Base-by-base conservation (phyloP, 35 echinoderm and acorn worm genomes). In the Eucidaris tribuloides region DNA sequence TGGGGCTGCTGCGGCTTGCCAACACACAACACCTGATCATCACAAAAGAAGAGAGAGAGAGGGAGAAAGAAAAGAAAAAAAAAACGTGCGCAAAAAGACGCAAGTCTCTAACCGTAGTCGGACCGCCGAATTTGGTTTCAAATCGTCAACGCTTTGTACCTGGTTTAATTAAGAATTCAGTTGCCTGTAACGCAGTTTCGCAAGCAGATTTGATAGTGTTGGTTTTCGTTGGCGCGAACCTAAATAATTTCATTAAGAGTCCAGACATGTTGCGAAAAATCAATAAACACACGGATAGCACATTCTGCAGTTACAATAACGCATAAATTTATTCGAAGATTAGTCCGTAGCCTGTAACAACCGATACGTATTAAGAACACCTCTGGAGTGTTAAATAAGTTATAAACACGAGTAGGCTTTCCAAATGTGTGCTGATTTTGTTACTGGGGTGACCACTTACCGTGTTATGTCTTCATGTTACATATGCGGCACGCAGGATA, bases 401-500 rank as follows among this genome's bases (percentile, higher is more conserved):
- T 34, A 64, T 15, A 34, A 64, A 15, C 24, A 17, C 22, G 57
- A 60, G 37, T 0, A 40, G 28, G 24, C 68, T 44, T 44, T 9
- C 3, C 38, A 74, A 74, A 33, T 42, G 68, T 41, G 14, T 74
- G 29, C 27, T 44, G 68, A 74, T 74, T 41, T 44, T 4, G 68
- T 44, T 44, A 74, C 68, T 33, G 68, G n/a, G 41, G 68, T 74
- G 68, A 74, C 68, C 68, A 74, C 68, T 74, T 74, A 35, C 38
- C 68, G 37, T 44, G 36, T 74, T 2, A 7, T 43, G 35, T 74
- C 68, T 74, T 74, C 68, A 74, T 44, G n/a, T 74, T 74, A 74
- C 68, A 74, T 74, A 74, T 9, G 68, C 68, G 68, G 68, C 44
- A 40, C 25, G 68, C 68, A 44, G 24, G 68, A 74, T 42, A 44